Percentiles rank a stretch among this genome's conserved stretches.
Evolutionary conservation across 2,888 invertebrate genomes (phyloP).

Genomic region (Acheta domesticus): DNA sequence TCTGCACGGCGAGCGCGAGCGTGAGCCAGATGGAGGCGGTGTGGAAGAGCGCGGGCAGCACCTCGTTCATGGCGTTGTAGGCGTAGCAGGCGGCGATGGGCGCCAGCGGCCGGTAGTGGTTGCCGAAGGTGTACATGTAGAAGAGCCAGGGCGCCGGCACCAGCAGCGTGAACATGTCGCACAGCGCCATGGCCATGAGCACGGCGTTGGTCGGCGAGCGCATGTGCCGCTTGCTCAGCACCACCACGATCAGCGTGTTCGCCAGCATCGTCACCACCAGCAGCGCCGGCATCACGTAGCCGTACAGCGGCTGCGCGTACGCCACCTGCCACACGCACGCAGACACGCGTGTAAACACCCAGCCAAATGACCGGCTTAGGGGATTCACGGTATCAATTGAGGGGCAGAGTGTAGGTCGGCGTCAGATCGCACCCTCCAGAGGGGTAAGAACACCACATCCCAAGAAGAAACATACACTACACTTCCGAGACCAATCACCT

Average conservation of each 20-base stretch:
- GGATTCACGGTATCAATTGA: too few species aligned
- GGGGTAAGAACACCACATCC: too few species aligned
- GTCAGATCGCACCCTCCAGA: too few species aligned
- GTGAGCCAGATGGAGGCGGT: slow-evolving; percentile 94
- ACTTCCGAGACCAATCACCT: too few species aligned
- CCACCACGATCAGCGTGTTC: slow-evolving; percentile 86
- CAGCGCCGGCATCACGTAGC: slow-evolving; percentile 78
- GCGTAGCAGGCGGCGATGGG: slow-evolving; percentile 74
- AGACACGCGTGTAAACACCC: too few species aligned
- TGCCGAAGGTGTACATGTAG: slow-evolving; percentile 87
- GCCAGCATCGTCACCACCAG: slow-evolving; percentile 84
- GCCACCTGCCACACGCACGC: slow-evolving; percentile 53
- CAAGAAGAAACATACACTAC: too few species aligned
- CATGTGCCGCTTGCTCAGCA: slow-evolving; percentile 87
- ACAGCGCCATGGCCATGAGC: slow-evolving; percentile 91
- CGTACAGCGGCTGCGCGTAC: slow-evolving; percentile 68
- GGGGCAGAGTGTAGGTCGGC: too few species aligned
- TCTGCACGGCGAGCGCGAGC: slow-evolving; percentile 82
- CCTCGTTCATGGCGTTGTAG: slow-evolving; percentile 77
- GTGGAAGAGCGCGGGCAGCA: slow-evolving; percentile 79
- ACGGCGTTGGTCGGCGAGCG: slow-evolving; percentile 88
- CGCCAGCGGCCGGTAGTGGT: slow-evolving; percentile 76
- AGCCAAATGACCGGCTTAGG: too few species aligned
- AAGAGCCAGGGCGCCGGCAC: slow-evolving; percentile 88
- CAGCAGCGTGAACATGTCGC: slow-evolving; percentile 88